Percentiles rank a stretch among this genome's conserved stretches.
phyloP scores from a whole-genome alignment of 2,113 vertebrate genomes.

The Merops nubicus region DNA sequence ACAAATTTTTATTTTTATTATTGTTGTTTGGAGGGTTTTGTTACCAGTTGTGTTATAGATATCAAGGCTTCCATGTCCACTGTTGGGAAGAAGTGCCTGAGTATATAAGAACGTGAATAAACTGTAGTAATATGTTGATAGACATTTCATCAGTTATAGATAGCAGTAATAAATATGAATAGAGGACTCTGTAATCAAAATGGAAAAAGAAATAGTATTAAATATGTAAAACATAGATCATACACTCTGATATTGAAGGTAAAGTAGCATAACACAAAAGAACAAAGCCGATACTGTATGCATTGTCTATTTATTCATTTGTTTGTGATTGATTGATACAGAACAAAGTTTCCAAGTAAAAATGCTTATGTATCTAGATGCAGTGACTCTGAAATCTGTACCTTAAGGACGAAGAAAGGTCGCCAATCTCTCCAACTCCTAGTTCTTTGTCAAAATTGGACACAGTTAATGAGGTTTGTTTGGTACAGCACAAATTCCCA shows the following conservation, averaged over 20 bases:
- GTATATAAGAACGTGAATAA: background rate
- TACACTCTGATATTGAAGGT: background rate
- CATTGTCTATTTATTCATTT: constrained; percentile 16
- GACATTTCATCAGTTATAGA: background rate
- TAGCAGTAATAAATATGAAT: background rate
- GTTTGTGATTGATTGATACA: constrained; percentile 23
- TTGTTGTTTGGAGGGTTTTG: background rate
- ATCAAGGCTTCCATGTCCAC: background rate
- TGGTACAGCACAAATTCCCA: constrained; percentile 90
- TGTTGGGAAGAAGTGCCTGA: background rate
- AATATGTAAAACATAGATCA: background rate
- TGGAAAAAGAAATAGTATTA: background rate
- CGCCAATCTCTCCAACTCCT: constrained; percentile 77
- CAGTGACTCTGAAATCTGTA: constrained; percentile 72
- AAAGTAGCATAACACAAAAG: constrained; percentile 25
- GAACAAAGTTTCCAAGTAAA: constrained; percentile 57
- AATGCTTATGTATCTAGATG: constrained; percentile 59
- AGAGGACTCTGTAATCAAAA: background rate
- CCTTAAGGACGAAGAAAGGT: constrained; percentile 87
- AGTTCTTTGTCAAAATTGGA: constrained; percentile 88
- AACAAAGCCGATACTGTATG: background rate
- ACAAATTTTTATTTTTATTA: background rate
- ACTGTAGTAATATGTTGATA: background rate
- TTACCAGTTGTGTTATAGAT: background rate
- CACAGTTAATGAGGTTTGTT: constrained; percentile 96